Evolutionary conservation across 2,797 vertebrate genomes (phyloP), one percentile per base, ranked within the genome.

Genomic region (Cossypha niveicapilla): DNA sequence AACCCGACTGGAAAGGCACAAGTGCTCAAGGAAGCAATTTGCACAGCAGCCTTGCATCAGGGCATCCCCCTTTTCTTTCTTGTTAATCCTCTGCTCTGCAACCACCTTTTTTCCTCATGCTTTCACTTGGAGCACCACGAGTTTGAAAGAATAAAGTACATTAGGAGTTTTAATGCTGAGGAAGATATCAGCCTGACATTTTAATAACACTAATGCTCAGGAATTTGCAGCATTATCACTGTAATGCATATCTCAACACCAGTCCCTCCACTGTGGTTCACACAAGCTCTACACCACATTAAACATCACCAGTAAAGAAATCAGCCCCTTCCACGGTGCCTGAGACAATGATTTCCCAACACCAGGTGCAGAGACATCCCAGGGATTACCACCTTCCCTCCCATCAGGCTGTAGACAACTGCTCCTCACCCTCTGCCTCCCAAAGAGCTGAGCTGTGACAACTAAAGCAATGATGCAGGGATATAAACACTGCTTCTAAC

Each of bases 191-290:
- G 91, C 82, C 93, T 86, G 96, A 97, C 92, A 85, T 95, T 96
- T 93, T 94, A 95, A 96, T 87, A 95, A 95, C 93, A 60, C 84
- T 86, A 95, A 96, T 58, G 65, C 66, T 61, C 97, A 70, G 88
- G 97, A 97, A 96, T 97, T 97, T 97, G 97, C 97, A 97, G 97
- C 96, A 96, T 95, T 97, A 97, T 97, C 96, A 96, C 97, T 92
- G 88, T 95, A 96, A 96, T 66, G 77, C 18, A 2, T 32, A 87
- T 88, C 92, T 90, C 90, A 53, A 87, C 61, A 87, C 56, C 79
- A 57, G 80, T 28, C 92, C 93, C 88, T 73, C 84, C 67, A 23
- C 75, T 22, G 58, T 42, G 87, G 82, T 78, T 87, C 90, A 47
- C 16, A 71, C 67, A 48, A 88, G 95, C 94, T 93, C 92, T 71